Conservation (phyloP, 2,888 invertebrate species). For the Deroplatys truncata region DNA sequence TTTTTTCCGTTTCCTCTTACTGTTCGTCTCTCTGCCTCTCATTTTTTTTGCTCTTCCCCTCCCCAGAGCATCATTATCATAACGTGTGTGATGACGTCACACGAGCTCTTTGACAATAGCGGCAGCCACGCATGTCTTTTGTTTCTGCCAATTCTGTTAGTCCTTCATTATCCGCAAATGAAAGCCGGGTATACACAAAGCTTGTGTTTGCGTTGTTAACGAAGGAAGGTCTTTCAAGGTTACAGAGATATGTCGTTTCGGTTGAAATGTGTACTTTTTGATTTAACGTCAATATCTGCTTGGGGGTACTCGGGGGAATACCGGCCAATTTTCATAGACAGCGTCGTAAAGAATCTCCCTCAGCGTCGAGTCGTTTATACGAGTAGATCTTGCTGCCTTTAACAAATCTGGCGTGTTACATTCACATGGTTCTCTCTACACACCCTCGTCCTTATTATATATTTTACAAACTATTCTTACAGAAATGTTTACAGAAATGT, state of each 20-base stretch:
- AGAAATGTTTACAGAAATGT: too few species aligned
- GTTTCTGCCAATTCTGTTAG: neutral
- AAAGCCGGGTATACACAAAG: neutral
- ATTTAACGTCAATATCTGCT: neutral
- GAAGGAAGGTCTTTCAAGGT: neutral
- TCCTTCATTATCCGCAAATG: neutral
- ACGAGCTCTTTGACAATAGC: neutral
- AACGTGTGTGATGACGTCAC: neutral
- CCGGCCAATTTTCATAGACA: too few species aligned
- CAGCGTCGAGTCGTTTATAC: too few species aligned
- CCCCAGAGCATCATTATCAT: neutral
- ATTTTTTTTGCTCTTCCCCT: neutral
- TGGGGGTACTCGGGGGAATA: neutral
- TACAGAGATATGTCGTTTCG: neutral
- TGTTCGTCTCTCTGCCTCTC: neutral
- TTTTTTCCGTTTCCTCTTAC: neutral
- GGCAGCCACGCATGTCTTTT: neutral
- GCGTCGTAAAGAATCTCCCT: too few species aligned
- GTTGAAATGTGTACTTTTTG: neutral
- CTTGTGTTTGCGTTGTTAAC: neutral
- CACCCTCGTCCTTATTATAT: too few species aligned
- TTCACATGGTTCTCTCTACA: too few species aligned
- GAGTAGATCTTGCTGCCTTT: too few species aligned
- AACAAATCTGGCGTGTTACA: too few species aligned
- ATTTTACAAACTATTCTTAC: too few species aligned